A percentile compares a stretch with the other conserved stretches of the same genome.
phyloP scores from a whole-genome alignment of 2,797 vertebrate genomes.

The Tamandua tetradactyla region DNA sequence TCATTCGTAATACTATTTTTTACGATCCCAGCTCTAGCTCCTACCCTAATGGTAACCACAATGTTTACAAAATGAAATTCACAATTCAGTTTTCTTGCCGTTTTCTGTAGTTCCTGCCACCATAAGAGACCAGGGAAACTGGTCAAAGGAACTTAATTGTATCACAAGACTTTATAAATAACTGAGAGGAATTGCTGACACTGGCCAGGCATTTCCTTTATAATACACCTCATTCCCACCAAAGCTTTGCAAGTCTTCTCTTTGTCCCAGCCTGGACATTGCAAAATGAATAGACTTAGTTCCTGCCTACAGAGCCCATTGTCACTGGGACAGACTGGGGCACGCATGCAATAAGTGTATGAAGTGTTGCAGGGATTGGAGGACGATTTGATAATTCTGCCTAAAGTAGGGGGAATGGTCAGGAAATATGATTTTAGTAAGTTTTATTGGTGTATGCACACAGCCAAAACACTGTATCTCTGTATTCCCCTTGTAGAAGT shows the following conservation, averaged over 20 bases:
- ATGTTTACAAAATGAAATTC: neutral
- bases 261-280: no score
- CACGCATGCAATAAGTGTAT: fast-evolving
- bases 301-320: neutral
- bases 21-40: neutral
- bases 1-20: fast-evolving
- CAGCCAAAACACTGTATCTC: no score
- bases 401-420: no score
- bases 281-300: neutral
- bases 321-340: neutral
- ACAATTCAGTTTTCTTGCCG: neutral
- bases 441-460: neutral
- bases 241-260: neutral
- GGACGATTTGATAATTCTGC: fast-evolving
- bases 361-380: fast-evolving
- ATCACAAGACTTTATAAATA: neutral
- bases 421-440: neutral
- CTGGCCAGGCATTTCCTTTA: neutral
- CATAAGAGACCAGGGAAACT: neutral
- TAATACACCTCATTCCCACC: neutral
- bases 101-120: neutral
- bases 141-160: neutral
- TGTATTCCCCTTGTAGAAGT: fast-evolving
- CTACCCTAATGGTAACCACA: fast-evolving
- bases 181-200: neutral